Conservation (phyloP, 92 coral and sea anemone genomes). For the Heteractis magnifica region DNA sequence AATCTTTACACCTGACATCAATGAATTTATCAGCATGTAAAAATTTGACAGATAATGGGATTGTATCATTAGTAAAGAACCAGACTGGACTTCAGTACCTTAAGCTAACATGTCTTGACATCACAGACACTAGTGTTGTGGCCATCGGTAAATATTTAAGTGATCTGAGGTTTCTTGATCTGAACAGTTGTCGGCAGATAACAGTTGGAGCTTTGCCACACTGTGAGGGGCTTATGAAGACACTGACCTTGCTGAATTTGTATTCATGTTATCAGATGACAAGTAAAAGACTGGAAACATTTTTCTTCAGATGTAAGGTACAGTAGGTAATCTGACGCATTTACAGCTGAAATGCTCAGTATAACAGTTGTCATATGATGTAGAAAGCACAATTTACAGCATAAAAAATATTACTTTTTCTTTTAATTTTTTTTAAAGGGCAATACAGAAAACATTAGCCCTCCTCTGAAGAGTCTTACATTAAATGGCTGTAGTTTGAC, state of each 20-base stretch:
- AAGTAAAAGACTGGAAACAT: slow-evolving; percentile 49
- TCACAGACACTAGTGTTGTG: slow-evolving; percentile 67
- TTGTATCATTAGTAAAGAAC: slow-evolving; percentile 67
- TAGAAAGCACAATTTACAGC: background rate
- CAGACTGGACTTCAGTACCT: slow-evolving; percentile 60
- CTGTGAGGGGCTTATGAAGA: slow-evolving; percentile 34
- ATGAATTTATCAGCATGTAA: slow-evolving; percentile 80
- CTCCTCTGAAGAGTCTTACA: slow-evolving; percentile 46
- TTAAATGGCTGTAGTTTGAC: slow-evolving; percentile 78
- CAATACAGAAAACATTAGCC: background rate
- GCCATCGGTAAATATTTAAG: slow-evolving; percentile 70
- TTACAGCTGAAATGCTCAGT: too few relatives aligned
- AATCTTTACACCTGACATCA: slow-evolving; percentile 49
- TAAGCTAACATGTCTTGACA: slow-evolving; percentile 67
- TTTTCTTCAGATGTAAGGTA: slow-evolving; percentile 57
- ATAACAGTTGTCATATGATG: too few relatives aligned
- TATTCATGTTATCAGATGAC: slow-evolving; percentile 86
- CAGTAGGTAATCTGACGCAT: too few relatives aligned
- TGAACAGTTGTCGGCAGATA: slow-evolving; percentile 83
- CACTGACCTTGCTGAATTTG: slow-evolving; percentile 58
- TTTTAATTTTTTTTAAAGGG: slow-evolving; percentile 11
- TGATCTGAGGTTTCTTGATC: slow-evolving; percentile 52
- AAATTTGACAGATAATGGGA: slow-evolving; percentile 73
- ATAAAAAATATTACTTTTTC: background rate
- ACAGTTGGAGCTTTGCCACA: slow-evolving; percentile 64